Evolutionary conservation across 1,140 invertebrate species (phyloP).

Genomic region (Dinoponera quadriceps): DNA sequence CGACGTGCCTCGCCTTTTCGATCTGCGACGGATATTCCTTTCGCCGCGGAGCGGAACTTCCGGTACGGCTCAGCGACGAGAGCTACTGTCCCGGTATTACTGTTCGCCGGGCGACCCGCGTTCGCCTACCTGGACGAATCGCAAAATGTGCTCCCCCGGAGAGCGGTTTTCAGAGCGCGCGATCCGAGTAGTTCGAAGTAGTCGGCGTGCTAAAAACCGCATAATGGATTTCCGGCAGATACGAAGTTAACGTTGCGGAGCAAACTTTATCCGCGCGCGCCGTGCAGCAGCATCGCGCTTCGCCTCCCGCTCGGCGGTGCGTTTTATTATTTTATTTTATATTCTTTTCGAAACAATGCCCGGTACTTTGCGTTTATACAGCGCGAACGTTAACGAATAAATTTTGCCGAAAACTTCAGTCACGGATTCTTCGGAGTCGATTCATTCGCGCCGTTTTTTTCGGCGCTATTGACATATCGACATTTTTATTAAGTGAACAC

Average conservation of each 20-base stretch:
- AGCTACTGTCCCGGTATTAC: conserved; percentile 32
- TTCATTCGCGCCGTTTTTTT: background rate
- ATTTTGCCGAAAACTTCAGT: background rate
- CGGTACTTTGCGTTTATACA: background rate
- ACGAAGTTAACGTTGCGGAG: conserved; percentile 30
- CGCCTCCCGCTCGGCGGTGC: no score
- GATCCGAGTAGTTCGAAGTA: conserved; percentile 21
- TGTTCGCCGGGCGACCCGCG: background rate
- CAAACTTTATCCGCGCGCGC: conserved; percentile 25
- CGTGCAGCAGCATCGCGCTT: background rate
- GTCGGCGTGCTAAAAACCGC: conserved; percentile 18
- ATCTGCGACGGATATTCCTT: conserved; percentile 38
- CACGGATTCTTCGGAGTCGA: background rate
- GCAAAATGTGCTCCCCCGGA: conserved; percentile 19
- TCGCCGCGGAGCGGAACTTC: conserved; percentile 43
- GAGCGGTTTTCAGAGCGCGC: background rate
- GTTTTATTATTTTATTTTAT: no score
- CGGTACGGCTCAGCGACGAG: background rate
- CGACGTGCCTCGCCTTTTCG: conserved; percentile 19
- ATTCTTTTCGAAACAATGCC: background rate
- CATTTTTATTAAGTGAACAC: conserved; percentile 28
- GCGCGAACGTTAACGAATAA: background rate
- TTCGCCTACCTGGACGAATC: conserved; percentile 20
- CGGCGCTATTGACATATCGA: background rate
- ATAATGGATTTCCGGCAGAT: conserved; percentile 38